A percentile compares a stretch with the other conserved stretches of the same genome.
Evolutionary conservation across 2,113 vertebrate species (phyloP).

Genomic region (Mastomys natalensis): DNA sequence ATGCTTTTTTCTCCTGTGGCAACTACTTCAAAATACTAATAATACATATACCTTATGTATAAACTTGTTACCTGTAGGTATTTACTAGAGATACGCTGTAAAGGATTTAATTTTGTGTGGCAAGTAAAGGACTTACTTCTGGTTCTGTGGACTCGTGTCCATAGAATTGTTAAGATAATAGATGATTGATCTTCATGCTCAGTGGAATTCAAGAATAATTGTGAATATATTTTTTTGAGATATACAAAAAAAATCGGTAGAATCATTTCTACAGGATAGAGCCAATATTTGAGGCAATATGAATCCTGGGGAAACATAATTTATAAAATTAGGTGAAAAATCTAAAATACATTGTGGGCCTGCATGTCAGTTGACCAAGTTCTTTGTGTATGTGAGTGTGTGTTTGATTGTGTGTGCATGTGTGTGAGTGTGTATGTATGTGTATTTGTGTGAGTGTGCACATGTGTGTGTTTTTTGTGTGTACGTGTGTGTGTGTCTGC

Average conservation of each 20-base stretch:
- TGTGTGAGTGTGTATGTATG: too few species aligned
- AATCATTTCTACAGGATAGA: neutral
- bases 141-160: neutral
- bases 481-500: too few species aligned
- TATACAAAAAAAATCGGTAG: neutral
- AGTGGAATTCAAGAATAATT: neutral
- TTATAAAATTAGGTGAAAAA: neutral
- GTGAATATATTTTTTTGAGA: neutral
- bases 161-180: neutral
- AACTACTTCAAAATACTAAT: neutral
- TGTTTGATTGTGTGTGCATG: too few species aligned
- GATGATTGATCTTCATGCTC: neutral
- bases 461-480: too few species aligned
- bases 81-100: neutral
- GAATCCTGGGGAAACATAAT: neutral
- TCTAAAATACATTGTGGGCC: neutral
- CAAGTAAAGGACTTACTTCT: neutral
- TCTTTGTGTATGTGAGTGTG: neutral
- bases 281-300: neutral
- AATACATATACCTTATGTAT: neutral
- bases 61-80: neutral
- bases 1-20: neutral
- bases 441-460: neutral
- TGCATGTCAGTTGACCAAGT: neutral
- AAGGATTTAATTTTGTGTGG: neutral